These are phyloP conservation scores for Agyllia agylla DNA, from an alignment of 2,888 invertebrate genomes.

Conservation along the genomic window DNA sequence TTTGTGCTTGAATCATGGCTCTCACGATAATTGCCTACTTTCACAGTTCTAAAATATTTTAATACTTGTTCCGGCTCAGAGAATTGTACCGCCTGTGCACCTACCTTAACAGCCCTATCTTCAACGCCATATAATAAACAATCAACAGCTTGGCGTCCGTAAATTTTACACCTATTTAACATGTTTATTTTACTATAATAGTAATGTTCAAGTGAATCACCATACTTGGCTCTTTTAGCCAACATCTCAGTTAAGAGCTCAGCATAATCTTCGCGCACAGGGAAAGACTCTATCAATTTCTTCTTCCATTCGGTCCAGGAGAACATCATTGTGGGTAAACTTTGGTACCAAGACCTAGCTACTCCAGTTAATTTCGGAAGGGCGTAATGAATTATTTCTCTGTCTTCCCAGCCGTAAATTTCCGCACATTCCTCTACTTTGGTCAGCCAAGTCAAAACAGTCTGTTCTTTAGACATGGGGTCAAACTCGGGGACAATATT, in stretches of 20 bases:
- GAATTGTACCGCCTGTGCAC: slow-evolving; percentile 68
- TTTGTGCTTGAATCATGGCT: too few relatives aligned
- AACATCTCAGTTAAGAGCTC: neutral
- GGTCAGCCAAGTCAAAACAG: slow-evolving; percentile 43
- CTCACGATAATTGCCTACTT: too few relatives aligned
- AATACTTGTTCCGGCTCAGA: too few relatives aligned
- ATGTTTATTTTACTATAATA: neutral
- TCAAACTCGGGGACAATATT: slow-evolving; percentile 59
- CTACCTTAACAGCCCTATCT: neutral
- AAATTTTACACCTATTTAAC: neutral
- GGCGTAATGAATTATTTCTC: neutral
- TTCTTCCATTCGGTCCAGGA: neutral
- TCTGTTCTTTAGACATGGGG: slow-evolving; percentile 45
- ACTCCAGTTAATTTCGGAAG: neutral
- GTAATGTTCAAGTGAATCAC: neutral
- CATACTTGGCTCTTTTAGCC: neutral
- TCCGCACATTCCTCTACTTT: slow-evolving; percentile 34
- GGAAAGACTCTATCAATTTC: neutral
- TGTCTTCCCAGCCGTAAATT: neutral
- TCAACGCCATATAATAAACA: neutral
- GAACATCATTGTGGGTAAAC: neutral
- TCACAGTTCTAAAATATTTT: too few relatives aligned
- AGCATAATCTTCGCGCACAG: neutral
- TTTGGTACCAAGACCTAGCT: too few relatives aligned
- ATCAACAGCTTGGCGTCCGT: neutral